A percentile compares a stretch with the other conserved stretches of the same genome.
Evolutionary conservation across 30 jellyfish, hydroid and myxozoan genomes (phyloP).

Genomic region (Cassiopea andromeda): DNA sequence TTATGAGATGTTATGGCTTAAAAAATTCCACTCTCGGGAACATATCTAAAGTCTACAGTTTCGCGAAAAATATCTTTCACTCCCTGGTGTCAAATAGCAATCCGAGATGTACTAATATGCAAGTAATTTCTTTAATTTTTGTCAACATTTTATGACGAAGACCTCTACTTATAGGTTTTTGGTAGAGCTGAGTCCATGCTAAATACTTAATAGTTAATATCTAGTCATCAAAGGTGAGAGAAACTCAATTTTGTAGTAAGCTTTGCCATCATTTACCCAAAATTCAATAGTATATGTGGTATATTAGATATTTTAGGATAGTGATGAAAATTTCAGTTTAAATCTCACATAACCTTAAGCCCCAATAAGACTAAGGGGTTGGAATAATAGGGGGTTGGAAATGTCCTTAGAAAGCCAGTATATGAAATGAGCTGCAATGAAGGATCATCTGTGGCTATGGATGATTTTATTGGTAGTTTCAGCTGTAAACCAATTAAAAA

Average conservation of each 20-base stretch:
- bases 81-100: neutral
- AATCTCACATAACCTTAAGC: neutral
- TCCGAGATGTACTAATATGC: neutral
- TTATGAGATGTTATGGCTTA: neutral
- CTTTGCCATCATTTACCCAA: neutral
- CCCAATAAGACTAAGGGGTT: too few species aligned
- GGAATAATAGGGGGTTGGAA: too few species aligned
- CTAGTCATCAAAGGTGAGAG: neutral
- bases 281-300: neutral
- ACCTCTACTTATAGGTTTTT: neutral
- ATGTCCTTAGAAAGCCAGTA: too few species aligned
- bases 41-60: neutral
- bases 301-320: neutral
- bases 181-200: neutral
- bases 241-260: neutral
- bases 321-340: neutral
- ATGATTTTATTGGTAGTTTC: too few species aligned
- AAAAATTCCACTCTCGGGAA: neutral
- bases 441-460: too few species aligned
- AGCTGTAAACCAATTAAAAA: too few species aligned
- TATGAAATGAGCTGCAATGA: too few species aligned
- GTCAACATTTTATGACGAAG: neutral
- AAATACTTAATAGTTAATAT: neutral
- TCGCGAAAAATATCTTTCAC: neutral
- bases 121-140: neutral